These are phyloP conservation scores for Lepidochitona cinerea DNA, from an alignment of 2,888 invertebrate genomes.

Conservation along the genomic window DNA sequence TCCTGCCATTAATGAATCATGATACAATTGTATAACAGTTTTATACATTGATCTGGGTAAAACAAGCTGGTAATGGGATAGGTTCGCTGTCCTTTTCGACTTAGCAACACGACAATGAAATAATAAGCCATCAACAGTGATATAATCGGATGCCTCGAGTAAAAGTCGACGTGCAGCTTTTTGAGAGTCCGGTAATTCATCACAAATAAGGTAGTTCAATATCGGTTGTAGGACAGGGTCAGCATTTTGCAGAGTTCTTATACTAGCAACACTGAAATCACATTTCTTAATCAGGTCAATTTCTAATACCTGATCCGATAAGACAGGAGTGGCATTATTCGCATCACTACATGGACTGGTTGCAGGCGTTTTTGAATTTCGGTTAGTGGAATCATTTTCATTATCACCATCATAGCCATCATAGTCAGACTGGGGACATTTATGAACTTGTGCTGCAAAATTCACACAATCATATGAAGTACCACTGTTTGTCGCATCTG, in stretches of 20 bases:
- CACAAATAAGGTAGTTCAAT: constrained; percentile 13
- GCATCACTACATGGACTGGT: background rate
- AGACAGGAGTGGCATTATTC: background rate
- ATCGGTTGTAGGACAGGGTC: constrained; percentile 18
- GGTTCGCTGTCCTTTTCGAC: constrained; percentile 4
- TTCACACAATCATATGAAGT: background rate
- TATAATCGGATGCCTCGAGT: constrained; percentile 2
- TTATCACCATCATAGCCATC: constrained; percentile 3
- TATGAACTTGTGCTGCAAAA: background rate
- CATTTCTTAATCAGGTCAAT: background rate
- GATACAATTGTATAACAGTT: background rate
- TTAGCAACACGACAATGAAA: constrained; percentile 16
- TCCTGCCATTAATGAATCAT: constrained; percentile 13
- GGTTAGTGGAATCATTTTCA: too few relatives aligned
- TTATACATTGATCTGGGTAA: background rate
- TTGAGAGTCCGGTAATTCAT: constrained; percentile 24
- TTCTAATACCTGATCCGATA: background rate
- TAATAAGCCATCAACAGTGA: background rate
- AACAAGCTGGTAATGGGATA: constrained; percentile 13
- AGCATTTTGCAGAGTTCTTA: constrained; percentile 13
- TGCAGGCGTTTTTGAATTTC: too few relatives aligned
- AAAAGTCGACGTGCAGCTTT: constrained; percentile 18
- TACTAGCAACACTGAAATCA: constrained; percentile 1
- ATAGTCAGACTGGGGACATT: background rate
- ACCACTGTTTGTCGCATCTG: background rate